Evolutionary conservation across 2,888 invertebrate species (phyloP).

Genomic region (Frankliniella fusca): DNA sequence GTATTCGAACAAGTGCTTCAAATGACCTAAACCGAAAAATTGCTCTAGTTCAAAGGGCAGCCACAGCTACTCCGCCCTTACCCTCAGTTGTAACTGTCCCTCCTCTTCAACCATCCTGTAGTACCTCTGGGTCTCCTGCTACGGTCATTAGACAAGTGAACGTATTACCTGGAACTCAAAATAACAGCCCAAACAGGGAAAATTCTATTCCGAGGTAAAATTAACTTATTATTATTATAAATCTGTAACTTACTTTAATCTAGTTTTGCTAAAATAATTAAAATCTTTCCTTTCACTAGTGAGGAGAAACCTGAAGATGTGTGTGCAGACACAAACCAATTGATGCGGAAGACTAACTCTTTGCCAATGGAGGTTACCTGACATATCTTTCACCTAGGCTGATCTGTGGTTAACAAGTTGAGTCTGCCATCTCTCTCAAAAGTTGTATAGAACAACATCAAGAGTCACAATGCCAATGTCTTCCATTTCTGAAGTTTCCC

Average conservation of each 20-base stretch:
- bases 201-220: not conserved
- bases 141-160: not conserved
- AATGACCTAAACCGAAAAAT: not conserved
- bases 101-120: not conserved
- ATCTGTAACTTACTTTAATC: not conserved
- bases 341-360: not conserved
- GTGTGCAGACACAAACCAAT: not conserved
- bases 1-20: not conserved
- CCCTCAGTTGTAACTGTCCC: not conserved
- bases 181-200: not conserved
- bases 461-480: conserved; percentile 8
- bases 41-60: not conserved
- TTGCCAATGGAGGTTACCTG: conserved; percentile 9
- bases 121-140: not conserved
- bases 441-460: not conserved
- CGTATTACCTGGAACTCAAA: not conserved
- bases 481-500: not conserved
- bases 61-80: not conserved
- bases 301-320: not conserved
- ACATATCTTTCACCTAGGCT: conserved; percentile 14
- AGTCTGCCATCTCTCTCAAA: not conserved
- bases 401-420: not conserved
- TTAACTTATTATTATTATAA: not conserved
- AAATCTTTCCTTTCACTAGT: not conserved
- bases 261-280: not conserved